phyloP scores from a whole-genome alignment of 2,797 vertebrate genomes.

The Columba guinea region DNA sequence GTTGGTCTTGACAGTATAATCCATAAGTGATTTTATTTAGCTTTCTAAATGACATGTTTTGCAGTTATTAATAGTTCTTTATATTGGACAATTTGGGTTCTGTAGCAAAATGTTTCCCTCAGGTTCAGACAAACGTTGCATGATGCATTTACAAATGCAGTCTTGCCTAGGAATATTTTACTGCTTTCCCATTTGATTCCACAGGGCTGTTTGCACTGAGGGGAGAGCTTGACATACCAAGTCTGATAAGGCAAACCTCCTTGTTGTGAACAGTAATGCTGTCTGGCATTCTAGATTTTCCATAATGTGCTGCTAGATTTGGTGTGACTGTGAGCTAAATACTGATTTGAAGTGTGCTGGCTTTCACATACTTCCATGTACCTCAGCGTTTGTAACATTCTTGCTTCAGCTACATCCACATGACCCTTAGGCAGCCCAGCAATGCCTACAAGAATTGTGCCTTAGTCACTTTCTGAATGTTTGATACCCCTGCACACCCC shows the following conservation, averaged over 20 bases:
- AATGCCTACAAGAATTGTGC: background rate
- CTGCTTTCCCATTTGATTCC: background rate
- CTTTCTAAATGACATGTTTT: background rate
- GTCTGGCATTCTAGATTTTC: slow-evolving; percentile 24
- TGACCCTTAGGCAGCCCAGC: background rate
- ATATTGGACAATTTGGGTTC: background rate
- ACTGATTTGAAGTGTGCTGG: background rate
- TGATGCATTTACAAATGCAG: background rate
- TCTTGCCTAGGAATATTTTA: background rate
- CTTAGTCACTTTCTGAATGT: background rate
- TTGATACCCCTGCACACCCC: background rate
- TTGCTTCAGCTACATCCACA: background rate
- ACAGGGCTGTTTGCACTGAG: background rate
- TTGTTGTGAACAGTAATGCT: background rate
- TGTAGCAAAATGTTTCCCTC: background rate
- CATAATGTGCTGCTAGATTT: background rate
- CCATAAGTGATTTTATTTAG: background rate
- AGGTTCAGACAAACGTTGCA: background rate
- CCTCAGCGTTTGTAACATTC: background rate
- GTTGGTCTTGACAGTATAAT: background rate
- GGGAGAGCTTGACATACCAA: background rate
- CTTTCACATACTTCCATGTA: background rate
- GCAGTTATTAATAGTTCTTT: slow-evolving; percentile 5
- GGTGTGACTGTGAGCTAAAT: slow-evolving; percentile 22
- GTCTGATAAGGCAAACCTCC: background rate